Evolutionary conservation across 1,140 invertebrate genomes (phyloP).

Genomic region (Cydia splendana): DNA sequence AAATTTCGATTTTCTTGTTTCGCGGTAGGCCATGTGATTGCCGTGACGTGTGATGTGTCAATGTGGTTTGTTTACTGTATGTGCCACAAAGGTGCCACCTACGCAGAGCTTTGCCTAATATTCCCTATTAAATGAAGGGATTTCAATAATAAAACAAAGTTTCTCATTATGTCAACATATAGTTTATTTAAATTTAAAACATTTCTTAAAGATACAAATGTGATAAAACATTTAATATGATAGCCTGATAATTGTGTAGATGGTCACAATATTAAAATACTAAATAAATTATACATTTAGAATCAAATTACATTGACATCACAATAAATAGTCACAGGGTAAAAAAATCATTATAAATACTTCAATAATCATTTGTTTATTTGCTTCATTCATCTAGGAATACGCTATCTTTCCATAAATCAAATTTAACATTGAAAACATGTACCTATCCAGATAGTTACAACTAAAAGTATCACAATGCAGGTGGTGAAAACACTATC

Average conservation of each 20-base stretch:
- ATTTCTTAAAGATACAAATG: conserved; percentile 6
- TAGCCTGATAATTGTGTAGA: not conserved
- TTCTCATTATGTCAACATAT: too few relatives aligned
- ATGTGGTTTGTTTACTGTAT: too few relatives aligned
- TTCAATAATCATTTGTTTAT: not conserved
- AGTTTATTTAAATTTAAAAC: not conserved
- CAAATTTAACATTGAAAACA: not conserved
- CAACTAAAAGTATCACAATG: conserved; percentile 25
- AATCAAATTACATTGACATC: conserved; percentile 2
- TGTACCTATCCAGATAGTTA: not conserved
- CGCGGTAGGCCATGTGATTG: too few relatives aligned
- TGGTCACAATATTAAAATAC: not conserved
- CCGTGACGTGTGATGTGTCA: too few relatives aligned
- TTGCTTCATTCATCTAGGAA: not conserved
- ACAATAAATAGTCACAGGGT: conserved; percentile 4
- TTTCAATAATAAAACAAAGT: too few relatives aligned
- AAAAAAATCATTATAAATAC: not conserved
- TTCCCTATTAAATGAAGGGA: too few relatives aligned
- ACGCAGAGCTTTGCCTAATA: too few relatives aligned
- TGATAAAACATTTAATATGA: not conserved
- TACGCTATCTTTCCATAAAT: not conserved
- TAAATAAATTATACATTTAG: not conserved
- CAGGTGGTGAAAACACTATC: conserved; percentile 9
- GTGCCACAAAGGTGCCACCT: too few relatives aligned
- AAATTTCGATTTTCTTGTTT: too few relatives aligned